Evolutionary conservation across 2,113 vertebrate species (phyloP).

Genomic region (Ciconia boyciana): DNA sequence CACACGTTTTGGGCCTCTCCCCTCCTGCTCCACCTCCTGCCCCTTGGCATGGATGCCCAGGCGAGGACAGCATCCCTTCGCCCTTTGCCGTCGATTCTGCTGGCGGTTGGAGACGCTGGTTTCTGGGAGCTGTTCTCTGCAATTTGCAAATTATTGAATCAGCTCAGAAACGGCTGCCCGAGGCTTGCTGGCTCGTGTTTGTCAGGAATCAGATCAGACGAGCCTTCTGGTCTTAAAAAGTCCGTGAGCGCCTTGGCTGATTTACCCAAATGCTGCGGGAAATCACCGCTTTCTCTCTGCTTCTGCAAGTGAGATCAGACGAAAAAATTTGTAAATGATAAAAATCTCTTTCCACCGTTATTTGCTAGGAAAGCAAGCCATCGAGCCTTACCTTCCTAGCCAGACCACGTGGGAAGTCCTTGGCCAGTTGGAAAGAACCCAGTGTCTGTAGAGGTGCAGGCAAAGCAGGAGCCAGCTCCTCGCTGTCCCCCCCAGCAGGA

Average conservation of each 20-base stretch:
- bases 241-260: background rate
- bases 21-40: background rate
- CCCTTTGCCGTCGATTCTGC: accelerated
- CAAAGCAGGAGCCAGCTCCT: background rate
- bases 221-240: slow-evolving; percentile 9
- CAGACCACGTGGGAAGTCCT: background rate
- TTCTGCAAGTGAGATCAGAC: background rate
- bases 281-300: background rate
- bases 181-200: background rate
- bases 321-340: background rate
- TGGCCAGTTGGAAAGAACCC: background rate
- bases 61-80: accelerated
- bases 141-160: slow-evolving; percentile 33
- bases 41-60: accelerated
- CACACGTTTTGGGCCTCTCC: accelerated
- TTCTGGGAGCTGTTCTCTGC: slow-evolving; percentile 26
- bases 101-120: accelerated
- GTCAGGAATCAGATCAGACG: slow-evolving; percentile 15
- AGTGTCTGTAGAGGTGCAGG: background rate
- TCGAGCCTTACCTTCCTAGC: background rate
- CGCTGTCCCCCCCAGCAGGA: accelerated
- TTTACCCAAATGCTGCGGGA: background rate
- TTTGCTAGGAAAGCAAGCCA: background rate
- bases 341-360: background rate
- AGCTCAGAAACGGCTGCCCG: background rate